Percentiles rank a stretch among this genome's conserved stretches.
Conservation (phyloP, 1,140 invertebrate genomes). For the Bombyx mori region ASM3026992v2 NC_085119.1:9790501-9791000, state of each 20-base stretch:
- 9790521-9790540: conserved; percentile 87
- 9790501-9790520: conserved; percentile 87
- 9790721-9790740: conserved; percentile 82
- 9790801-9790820: conserved; percentile 80
- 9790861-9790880: conserved; percentile 84
- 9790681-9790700: conserved; percentile 87
- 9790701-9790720: conserved; percentile 81
- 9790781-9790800: conserved; percentile 82
- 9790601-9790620: conserved; percentile 84
- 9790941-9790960: conserved; percentile 81
- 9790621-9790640: conserved; percentile 84
- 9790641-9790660: conserved; percentile 85
- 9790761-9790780: conserved; percentile 84
- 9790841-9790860: conserved; percentile 81
- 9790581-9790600: conserved; percentile 82
- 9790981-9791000: conserved; percentile 78
- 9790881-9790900: conserved; percentile 81
- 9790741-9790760: conserved; percentile 83
- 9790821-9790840: conserved; percentile 86
- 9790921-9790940: conserved; percentile 83
- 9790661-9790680: conserved; percentile 81
- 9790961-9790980: conserved; percentile 80
- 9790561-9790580: conserved; percentile 85
- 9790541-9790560: conserved; percentile 80
- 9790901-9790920: conserved; percentile 80